Evolutionary conservation across 37 sponge, comb jelly and placozoan species (phyloP).

Genomic region (Amphimedon queenslandica): DNA sequence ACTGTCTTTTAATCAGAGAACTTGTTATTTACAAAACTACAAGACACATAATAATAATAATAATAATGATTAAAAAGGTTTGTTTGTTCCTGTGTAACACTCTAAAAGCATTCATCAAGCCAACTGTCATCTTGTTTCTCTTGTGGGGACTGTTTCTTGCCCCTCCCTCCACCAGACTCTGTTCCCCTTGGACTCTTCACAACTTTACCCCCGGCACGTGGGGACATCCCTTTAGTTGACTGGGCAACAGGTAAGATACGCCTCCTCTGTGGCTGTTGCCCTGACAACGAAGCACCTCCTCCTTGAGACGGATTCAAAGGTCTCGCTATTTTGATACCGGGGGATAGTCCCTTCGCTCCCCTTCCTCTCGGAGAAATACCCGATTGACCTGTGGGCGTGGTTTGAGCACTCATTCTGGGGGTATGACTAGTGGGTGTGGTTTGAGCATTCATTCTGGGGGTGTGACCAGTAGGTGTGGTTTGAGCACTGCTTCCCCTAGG

Average conservation of each 20-base stretch:
- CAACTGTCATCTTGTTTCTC: too few relatives aligned
- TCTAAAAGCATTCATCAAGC: slow-evolving; percentile 54
- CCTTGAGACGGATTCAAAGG: neutral
- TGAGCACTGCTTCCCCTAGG: neutral
- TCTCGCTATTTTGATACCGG: neutral
- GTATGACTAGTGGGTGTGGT: neutral
- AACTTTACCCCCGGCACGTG: too few relatives aligned
- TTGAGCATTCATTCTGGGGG: neutral
- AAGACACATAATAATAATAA: too few relatives aligned
- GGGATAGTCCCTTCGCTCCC: neutral
- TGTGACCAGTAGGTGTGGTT: neutral
- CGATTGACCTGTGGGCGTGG: neutral
- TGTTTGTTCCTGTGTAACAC: too few relatives aligned
- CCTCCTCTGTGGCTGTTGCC: neutral
- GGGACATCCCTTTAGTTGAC: neutral
- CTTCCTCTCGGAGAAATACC: neutral
- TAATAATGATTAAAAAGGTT: too few relatives aligned
- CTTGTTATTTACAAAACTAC: too few relatives aligned
- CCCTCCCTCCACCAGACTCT: neutral
- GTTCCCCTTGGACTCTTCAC: too few relatives aligned
- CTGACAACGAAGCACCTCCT: neutral
- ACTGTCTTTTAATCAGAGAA: too few relatives aligned
- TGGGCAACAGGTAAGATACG: neutral
- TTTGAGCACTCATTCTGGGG: neutral
- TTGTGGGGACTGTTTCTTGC: neutral